Conservation (phyloP, 2,888 invertebrate genomes). For the Chromoteleia sp. region DNA sequence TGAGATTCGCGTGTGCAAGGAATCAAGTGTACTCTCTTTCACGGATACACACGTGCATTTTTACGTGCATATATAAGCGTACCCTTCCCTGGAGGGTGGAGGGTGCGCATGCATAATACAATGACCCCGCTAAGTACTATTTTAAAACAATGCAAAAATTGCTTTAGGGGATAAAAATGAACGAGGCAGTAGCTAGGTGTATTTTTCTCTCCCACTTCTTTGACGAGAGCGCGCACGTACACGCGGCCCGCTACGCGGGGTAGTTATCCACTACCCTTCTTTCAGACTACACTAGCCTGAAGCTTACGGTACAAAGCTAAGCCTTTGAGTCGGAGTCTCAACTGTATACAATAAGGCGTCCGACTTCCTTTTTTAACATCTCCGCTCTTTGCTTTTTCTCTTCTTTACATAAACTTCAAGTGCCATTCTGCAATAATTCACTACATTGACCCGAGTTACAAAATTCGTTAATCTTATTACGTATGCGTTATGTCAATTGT, state of each 20-base stretch:
- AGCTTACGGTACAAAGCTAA: constrained; percentile 81
- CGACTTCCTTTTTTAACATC: constrained; percentile 79
- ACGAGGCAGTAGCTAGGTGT: constrained; percentile 84
- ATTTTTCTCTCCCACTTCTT: constrained; percentile 83
- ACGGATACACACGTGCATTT: constrained; percentile 75
- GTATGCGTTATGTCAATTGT: constrained; percentile 62
- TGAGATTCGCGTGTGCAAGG: constrained; percentile 84
- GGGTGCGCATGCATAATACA: constrained; percentile 85
- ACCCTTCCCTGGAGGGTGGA: constrained; percentile 75
- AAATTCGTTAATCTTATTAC: constrained; percentile 63
- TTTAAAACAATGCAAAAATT: constrained; percentile 85
- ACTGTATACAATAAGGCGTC: constrained; percentile 83
- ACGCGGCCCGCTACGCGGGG: constrained; percentile 75
- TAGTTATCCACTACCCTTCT: constrained; percentile 77
- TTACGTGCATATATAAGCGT: constrained; percentile 57
- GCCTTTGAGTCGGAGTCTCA: constrained; percentile 84
- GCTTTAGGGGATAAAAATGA: constrained; percentile 85
- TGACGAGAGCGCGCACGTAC: constrained; percentile 77
- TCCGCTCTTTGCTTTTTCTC: constrained; percentile 63
- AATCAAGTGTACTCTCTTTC: constrained; percentile 84
- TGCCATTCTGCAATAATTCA: constrained; percentile 60
- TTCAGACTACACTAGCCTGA: constrained; percentile 72
- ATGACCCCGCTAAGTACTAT: constrained; percentile 85
- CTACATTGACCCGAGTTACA: constrained; percentile 56
- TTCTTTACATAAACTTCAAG: constrained; percentile 59